Base-by-base conservation (phyloP, 1,140 invertebrate genomes). In the Zaprionus capensis region DNA sequence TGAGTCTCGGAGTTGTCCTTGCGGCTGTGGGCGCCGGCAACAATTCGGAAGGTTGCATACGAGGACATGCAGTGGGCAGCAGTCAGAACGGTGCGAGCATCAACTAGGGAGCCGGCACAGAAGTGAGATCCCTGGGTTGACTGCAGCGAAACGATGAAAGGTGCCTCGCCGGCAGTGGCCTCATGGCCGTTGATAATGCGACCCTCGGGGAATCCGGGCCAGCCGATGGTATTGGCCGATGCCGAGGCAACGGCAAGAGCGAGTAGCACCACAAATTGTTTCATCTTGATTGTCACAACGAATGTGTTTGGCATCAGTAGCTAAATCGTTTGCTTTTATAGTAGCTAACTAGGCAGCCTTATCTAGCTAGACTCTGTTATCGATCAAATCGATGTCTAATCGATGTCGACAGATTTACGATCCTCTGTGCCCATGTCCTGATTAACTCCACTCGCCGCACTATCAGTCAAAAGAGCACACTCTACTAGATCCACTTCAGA, bases 181-280 rank as follows among this genome's bases (percentile, higher is more conserved):
- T 81, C 80, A 0, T 84, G 0, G 15, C 92, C 92, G 62, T 92
- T 91, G 63, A 93, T 92, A 6, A 95, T 92, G 26, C 88, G 88
- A 4, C 88, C 91, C 36, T 82, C 76, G 5, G 91, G 78, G 57
- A 92, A 91, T 15, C 71, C 86, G 1, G 88, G 85, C 56, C 56
- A 55, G 36, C 44, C 51, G 41, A 90, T 70, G 1, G 62, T 26
- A 31, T 65, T 75, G 24, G 73, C 87, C 17, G 68, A 11, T 17
- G 71, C 87, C 22, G 68, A 9, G 26, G 82, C 88, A 24, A 92
- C 62, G n/a, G 57, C 76, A 14, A 92, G 59, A 9, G 82, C 75
- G 11, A 91, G 53, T 6, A 91, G 67, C 17, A 83, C 53, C 57
- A 86, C 81, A 36, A 91, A 91, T 58, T 77, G 71, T 80, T 71